Evolutionary conservation across 2,888 invertebrate species (phyloP).

Genomic region (Polyommatus iphigenia): DNA sequence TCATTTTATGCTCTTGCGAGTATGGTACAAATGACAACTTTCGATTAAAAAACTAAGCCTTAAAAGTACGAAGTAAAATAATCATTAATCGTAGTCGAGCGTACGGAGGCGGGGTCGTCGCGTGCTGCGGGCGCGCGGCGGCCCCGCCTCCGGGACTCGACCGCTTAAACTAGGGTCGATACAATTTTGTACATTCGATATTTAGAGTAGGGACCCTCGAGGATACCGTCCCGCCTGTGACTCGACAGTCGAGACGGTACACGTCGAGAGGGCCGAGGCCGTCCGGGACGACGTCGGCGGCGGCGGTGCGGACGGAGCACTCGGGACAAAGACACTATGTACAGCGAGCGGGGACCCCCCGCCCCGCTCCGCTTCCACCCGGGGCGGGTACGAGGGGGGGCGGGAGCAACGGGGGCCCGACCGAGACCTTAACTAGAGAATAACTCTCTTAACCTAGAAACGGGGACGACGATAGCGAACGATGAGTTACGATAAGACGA

Average conservation of each 20-base stretch:
- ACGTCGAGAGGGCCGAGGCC: constrained; percentile 42
- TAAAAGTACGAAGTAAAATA: constrained; percentile 41
- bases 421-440: background rate
- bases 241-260: constrained; percentile 38
- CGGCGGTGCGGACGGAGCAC: constrained; percentile 44
- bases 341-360: constrained; percentile 26
- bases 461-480: constrained; percentile 34
- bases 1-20: constrained; percentile 60
- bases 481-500: constrained; percentile 41
- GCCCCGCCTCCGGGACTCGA: background rate
- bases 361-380: background rate
- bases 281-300: constrained; percentile 53
- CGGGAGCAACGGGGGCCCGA: background rate
- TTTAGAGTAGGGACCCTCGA: constrained; percentile 36
- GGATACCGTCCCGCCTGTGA: constrained; percentile 33
- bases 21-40: constrained; percentile 78
- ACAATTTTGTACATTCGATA: constrained; percentile 48
- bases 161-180: constrained; percentile 43
- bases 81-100: constrained; percentile 37
- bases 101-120: constrained; percentile 32
- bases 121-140: background rate
- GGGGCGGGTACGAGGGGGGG: background rate
- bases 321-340: constrained; percentile 38
- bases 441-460: constrained; percentile 45
- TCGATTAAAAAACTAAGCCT: constrained; percentile 74